Evolutionary conservation across 2,888 invertebrate species (phyloP).

Genomic region (Chelonus formosanus): DNA sequence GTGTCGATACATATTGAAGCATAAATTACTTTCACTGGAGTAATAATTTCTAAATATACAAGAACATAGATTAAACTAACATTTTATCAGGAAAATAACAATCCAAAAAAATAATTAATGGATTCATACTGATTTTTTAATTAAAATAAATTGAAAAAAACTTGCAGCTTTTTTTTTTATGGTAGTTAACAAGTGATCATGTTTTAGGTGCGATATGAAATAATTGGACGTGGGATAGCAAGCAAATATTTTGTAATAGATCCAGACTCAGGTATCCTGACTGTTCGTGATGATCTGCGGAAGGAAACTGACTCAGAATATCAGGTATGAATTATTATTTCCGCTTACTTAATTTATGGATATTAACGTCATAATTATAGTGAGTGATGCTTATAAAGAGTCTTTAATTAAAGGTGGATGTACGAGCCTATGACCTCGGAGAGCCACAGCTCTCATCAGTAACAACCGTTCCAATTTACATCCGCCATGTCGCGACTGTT

Average conservation of each 20-base stretch:
- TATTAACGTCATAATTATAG: constrained; percentile 12
- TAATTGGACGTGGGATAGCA: constrained; percentile 83
- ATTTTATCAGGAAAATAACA: too few species aligned
- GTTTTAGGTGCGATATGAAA: constrained; percentile 73
- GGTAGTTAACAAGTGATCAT: background rate
- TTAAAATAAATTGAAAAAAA: too few species aligned
- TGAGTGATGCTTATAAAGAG: background rate
- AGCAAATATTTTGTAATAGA: constrained; percentile 88
- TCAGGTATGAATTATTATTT: constrained; percentile 69
- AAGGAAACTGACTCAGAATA: constrained; percentile 90
- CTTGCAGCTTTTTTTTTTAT: too few species aligned
- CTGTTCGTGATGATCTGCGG: constrained; percentile 83
- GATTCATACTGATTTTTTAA: too few species aligned
- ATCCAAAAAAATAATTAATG: too few species aligned
- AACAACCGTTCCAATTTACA: constrained; percentile 82
- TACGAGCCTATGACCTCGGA: constrained; percentile 86
- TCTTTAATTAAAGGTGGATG: constrained; percentile 72
- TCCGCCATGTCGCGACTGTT: constrained; percentile 81
- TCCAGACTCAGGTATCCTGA: constrained; percentile 81
- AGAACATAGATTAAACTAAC: too few species aligned
- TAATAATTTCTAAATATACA: background rate
- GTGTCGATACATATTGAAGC: too few species aligned
- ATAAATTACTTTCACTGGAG: background rate
- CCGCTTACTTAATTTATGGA: constrained; percentile 8
- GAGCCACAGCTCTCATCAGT: constrained; percentile 85